Evolutionary conservation across 2,888 invertebrate species (phyloP), one percentile per base, ranked within the genome.

Genomic region (Clostera curtula): DNA sequence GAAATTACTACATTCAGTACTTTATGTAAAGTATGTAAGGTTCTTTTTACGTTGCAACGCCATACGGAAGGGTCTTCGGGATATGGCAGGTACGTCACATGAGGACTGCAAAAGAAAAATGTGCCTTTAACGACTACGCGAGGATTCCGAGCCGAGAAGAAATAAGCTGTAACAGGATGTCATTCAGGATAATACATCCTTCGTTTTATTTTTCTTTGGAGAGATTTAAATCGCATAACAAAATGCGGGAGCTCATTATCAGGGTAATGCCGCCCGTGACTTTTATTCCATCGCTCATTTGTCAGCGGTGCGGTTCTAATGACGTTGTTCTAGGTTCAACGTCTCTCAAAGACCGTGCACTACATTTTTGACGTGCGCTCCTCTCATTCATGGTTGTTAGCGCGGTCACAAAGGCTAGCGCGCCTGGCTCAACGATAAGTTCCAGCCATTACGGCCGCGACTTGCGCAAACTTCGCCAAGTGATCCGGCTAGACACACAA

Each of bases 91-190:
- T 73, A 73, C 69, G 67, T 68, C 67, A 66, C 68, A 74, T 60
- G 72, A 79, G 77, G 74, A 74, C 77, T 77, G 73, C 66, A 58
- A 80, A 80, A 83, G 83, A 83, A 83, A 83, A 83, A 83, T 83
- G 80, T 82, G 77, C 80, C 72, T 80, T 79, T 79, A 79, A 80
- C 80, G 76, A 73, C 70, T 61, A 75, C 68, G 73, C 71, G 66
- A 79, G 70, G 70, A 77, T 76, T 74, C 72, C 71, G 64, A 56
- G n/a, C n/a, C n/a, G 59, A 76, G 71, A 64, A 74, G 77, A 75
- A 82, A 80, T 80, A 82, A 83, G 79, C 80, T 71, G 71, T 77
- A 76, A 79, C 79, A 74, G 76, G 79, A 79, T 75, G 77, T 79
- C 80, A 66, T 82, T 80, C 71, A 76, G 72, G 72, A 76, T 80